These are phyloP conservation scores for Spheniscus mendiculus DNA, from an alignment of 2,113 vertebrate species.

Conservation along the genomic window DNA sequence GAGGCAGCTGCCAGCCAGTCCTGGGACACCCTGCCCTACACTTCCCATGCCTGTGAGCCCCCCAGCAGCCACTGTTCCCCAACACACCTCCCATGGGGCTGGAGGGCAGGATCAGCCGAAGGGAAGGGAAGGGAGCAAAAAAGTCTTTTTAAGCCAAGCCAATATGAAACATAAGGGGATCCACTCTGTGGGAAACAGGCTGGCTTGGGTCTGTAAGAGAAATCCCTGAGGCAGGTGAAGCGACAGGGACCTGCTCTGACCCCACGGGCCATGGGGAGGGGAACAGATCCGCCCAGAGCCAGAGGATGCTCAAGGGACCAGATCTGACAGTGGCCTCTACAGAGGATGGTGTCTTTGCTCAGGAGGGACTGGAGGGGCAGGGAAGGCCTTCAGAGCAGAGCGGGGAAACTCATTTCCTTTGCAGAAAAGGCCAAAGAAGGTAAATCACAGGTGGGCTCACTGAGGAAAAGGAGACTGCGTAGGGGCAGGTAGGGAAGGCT, in stretches of 20 bases:
- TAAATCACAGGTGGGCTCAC: background rate
- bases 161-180: background rate
- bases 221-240: background rate
- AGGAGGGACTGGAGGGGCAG: background rate
- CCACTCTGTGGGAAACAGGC: background rate
- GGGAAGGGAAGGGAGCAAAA: background rate
- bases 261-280: fast-evolving
- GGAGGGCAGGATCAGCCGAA: background rate
- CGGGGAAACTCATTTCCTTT: background rate
- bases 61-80: background rate
- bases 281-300: background rate
- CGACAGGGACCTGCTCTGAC: background rate
- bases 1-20: background rate
- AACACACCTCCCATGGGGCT: fast-evolving
- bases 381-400: background rate
- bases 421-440: background rate
- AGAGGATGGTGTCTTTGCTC: background rate
- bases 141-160: background rate
- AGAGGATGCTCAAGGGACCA: background rate
- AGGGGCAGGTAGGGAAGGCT: background rate
- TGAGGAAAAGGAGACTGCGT: background rate
- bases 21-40: background rate
- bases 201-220: background rate
- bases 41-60: background rate
- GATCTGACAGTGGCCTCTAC: fast-evolving